Evolutionary conservation across 2,113 vertebrate species (phyloP), one percentile per base, ranked within the genome.

Genomic region (Scopus umbretta): DNA sequence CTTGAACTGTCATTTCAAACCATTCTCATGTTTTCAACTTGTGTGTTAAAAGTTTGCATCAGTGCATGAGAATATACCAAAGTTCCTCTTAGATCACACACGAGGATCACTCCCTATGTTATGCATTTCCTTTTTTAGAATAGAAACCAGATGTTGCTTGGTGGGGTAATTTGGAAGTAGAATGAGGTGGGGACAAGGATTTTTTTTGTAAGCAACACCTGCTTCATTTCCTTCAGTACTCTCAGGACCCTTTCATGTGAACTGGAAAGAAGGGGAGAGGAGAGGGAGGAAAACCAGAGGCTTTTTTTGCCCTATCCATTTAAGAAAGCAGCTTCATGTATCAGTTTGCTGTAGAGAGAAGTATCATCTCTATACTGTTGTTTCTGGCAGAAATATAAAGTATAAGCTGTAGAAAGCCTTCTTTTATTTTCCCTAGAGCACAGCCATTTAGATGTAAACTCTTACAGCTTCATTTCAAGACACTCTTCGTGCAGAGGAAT

Each of bases 151-250:
- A 92, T 97, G 94, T 92, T 97, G 14, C 61, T 76, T 91, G 70
- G 50, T 78, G 84, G 72, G 32, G 18, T 89, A 88, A 95, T 88
- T 78, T 91, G 58, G 71, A 92, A 55, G 56, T 45, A 8, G 38
- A 58, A 82, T 66, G 73, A 92, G 94, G 78, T 52, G 78, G 58
- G 91, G 93, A 94, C 58, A 66, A 74, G 67, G 40, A 80, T 72
- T 38, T 96, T 90, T 95, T 97, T 90, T 96, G 62, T 91, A 83
- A 92, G 74, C 73, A 96, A 95, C 94, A 97, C 95, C 88, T 97
- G 92, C 78, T 86, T 94, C 53, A 55, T 96, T 97, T 95, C 80
- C 86, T 88, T 95, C 75, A 73, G 68, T 66, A 52, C n/a, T 50
- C 63, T 59, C 63, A 76, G 83, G 82, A 93, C 45, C 9, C 22